phyloP scores from a whole-genome alignment of 2,888 invertebrate genomes.

The Alloscopus bannaensis region DNA sequence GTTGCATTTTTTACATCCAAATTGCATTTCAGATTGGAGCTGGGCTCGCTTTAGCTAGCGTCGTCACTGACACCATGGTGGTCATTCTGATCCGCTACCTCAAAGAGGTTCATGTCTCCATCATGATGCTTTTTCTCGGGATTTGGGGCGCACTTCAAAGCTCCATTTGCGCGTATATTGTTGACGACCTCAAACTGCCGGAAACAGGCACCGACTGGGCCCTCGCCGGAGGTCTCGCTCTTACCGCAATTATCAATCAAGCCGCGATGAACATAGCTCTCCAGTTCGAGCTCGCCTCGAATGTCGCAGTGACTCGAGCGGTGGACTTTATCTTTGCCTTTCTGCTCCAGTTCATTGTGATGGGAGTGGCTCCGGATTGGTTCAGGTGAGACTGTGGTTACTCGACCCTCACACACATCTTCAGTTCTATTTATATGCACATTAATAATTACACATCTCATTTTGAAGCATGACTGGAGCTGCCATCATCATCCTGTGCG shows the following conservation, averaged over 20 bases:
- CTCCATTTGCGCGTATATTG: slow-evolving; percentile 33
- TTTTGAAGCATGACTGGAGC: slow-evolving; percentile 55
- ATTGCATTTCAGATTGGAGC: slow-evolving; percentile 62
- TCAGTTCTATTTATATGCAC: too few species aligned
- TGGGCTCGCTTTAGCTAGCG: slow-evolving; percentile 57
- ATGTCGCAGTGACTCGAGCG: slow-evolving; percentile 61
- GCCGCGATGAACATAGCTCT: slow-evolving; percentile 62
- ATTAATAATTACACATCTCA: not conserved
- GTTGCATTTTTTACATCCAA: not conserved
- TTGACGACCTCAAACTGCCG: slow-evolving; percentile 63
- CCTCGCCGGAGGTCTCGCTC: slow-evolving; percentile 45
- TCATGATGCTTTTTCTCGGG: slow-evolving; percentile 66
- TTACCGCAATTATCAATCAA: slow-evolving; percentile 54
- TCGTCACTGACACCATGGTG: slow-evolving; percentile 57
- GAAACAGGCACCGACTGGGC: slow-evolving; percentile 39
- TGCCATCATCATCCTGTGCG: slow-evolving; percentile 37
- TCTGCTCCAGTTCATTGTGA: slow-evolving; percentile 65
- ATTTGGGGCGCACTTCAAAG: slow-evolving; percentile 56
- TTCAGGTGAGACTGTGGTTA: slow-evolving; percentile 66
- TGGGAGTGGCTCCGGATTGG: slow-evolving; percentile 63
- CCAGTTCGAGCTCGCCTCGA: slow-evolving; percentile 65
- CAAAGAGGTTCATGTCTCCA: slow-evolving; percentile 62
- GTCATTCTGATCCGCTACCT: slow-evolving; percentile 65
- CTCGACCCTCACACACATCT: too few species aligned
- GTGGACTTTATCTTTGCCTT: slow-evolving; percentile 68